phyloP scores from a whole-genome alignment of 2,797 vertebrate species.

The Epinephelus awoara region DNA sequence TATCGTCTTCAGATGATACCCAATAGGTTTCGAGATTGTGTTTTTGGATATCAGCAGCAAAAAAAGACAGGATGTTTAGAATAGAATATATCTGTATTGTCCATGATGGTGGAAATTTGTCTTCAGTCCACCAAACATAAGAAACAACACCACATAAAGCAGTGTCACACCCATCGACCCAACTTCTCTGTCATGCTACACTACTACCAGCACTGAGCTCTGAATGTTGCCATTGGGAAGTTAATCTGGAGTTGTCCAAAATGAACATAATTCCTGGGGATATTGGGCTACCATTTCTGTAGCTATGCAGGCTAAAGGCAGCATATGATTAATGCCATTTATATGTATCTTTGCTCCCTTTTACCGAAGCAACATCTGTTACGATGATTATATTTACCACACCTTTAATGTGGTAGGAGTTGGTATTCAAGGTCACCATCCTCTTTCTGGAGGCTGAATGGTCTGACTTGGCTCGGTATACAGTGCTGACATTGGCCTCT shows the following conservation, averaged over 20 bases:
- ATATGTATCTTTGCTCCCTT: not conserved
- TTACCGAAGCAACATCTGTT: slow-evolving; percentile 12
- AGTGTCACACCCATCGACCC: not conserved
- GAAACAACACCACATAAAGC: not conserved
- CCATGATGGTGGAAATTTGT: too few species aligned
- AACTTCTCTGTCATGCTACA: not conserved
- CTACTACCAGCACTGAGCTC: not conserved
- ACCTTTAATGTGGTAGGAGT: slow-evolving; percentile 1
- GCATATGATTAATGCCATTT: slow-evolving; percentile 1
- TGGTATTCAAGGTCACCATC: not conserved
- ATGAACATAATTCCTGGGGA: not conserved
- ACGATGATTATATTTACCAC: slow-evolving; percentile 13
- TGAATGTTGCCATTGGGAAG: not conserved
- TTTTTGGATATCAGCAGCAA: not conserved
- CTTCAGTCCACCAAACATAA: too few species aligned
- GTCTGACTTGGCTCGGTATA: not conserved
- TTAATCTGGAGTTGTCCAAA: slow-evolving; percentile 4
- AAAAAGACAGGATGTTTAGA: not conserved
- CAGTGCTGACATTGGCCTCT: not conserved
- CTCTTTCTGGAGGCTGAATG: not conserved
- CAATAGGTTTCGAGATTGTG: too few species aligned
- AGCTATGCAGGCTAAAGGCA: not conserved
- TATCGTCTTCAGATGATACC: too few species aligned
- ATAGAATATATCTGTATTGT: too few species aligned
- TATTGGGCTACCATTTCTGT: not conserved